Evolutionary conservation across 2,888 invertebrate genomes (phyloP), one percentile per base, ranked within the genome.

Genomic region (Blera fallax): DNA sequence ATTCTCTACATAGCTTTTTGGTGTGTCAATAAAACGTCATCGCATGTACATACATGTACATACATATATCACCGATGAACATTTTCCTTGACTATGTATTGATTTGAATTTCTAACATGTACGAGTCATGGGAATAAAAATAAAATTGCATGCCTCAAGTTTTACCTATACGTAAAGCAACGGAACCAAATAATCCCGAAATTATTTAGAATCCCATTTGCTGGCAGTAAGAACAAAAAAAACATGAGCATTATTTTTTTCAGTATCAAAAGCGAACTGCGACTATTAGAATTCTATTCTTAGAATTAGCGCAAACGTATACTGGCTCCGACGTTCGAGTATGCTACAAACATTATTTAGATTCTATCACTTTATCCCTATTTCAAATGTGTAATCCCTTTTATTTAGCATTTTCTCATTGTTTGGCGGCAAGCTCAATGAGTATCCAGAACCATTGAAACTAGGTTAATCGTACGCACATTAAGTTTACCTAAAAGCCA

Each of bases 201-300:
- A 21, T 18, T 11, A 34, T 58, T 58, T 58, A 18, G 18, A 58
- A 21, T 37, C 34, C 21, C 0, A 56, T 56, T 56, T 18, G 34
- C 18, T 21, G 34, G 11, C 18, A 21, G 56, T 58, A 37, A 18
- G n/a, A n/a, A n/a, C n/a, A n/a, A 56, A 18, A 11, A 5, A n/a
- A 16, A 21, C 18, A 16, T 54, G 16, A 32, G 3, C 11, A 16
- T 34, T 24, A 24, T 24, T 50, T 50, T 50, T 11, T 11, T 56
- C 34, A 34, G 56, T 18, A 56, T 11, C 18, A 54, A 54, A 56
- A 34, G 18, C 18, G 21, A 58, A 58, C 37, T 58, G 21, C 32
- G 32, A 37, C n/a, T n/a, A n/a, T n/a, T n/a, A 58, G 1, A 18
- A n/a, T 21, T 58, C 34, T 58, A 58, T 58, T 58, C n/a, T 58